Evolutionary conservation across 2,797 vertebrate species (phyloP).

Genomic region (Yasuhikotakia modesta): DNA sequence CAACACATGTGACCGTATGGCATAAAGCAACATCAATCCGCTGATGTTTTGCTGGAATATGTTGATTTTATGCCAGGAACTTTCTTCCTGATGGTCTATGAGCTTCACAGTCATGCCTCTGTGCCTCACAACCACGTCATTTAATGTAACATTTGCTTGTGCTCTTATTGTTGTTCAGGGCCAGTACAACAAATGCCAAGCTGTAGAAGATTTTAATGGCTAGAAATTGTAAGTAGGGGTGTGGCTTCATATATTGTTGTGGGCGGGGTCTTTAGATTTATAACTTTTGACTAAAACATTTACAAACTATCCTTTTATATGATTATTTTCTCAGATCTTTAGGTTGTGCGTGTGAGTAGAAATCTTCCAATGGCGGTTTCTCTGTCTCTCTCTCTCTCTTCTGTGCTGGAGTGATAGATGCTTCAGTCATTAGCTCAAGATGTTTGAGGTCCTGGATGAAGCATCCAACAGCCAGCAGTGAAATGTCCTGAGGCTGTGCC

Average conservation of each 20-base stretch:
- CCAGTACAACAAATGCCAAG: neutral
- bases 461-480: conserved; percentile 14
- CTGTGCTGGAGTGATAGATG: conserved; percentile 11
- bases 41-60: neutral
- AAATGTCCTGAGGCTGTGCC: conserved; percentile 26
- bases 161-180: neutral
- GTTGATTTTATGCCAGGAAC: conserved; percentile 13
- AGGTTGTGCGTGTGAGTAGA: neutral
- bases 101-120: neutral
- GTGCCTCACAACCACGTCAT: too few species aligned
- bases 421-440: conserved; percentile 22
- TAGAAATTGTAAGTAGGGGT: too few species aligned
- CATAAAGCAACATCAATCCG: neutral
- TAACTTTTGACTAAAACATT: neutral
- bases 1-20: conserved; percentile 8
- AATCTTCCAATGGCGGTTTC: neutral
- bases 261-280: too few species aligned
- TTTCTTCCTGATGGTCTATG: neutral
- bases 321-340: neutral
- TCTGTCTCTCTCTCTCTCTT: neutral
- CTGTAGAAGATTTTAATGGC: too few species aligned
- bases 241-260: too few species aligned
- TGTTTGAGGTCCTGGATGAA: conserved; percentile 11
- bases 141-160: too few species aligned
- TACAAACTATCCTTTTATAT: neutral